Base-by-base conservation (phyloP, 2,888 invertebrate species). In the Acheta domesticus region DNA sequence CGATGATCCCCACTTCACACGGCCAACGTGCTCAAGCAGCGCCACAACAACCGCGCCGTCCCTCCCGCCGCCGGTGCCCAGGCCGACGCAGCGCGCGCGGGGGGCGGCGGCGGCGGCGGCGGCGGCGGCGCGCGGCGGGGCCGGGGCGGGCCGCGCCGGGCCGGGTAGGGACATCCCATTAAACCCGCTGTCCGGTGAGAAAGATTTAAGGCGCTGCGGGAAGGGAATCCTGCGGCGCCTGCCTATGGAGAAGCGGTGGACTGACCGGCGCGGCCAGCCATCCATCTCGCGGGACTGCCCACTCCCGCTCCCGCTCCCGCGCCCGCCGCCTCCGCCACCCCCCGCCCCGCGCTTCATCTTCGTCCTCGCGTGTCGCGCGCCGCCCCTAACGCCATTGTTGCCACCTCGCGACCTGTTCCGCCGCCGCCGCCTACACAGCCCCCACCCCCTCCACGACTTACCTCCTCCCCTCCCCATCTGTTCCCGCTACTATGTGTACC, bases 141-240 rank as follows among this genome's bases (percentile, higher is more conserved):
- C 76, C 36, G 4, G 36, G 36, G 5, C 23, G 23, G 23, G 23
- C 23, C 23, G 75, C 23, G n/a, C 23, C 23, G 23, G 76, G 50
- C 79, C 79, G 79, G 75, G 76, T 75, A 50, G 79, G 79, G 75
- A 76, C 78, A 78, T 78, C 78, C 80, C 80, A 80, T 80, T 80
- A 80, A 80, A 78, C 78, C 78, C 21, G 76, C 80, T 80, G 80
- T 80, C 80, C 80, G 76, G 78, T 73, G 76, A 77, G 80, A 80
- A 80, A 80, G 80, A 80, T 80, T 80, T 80, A 80, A 80, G 78
- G 78, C 79, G 80, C 78, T 79, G 78, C 49, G 78, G 62, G 62
- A 4, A 78, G 77, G 80, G 76, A 80, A 78, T 80, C 80, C 80
- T 79, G 80, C 78, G 80, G 80, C 80, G 80, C 80, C 80, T 19